These are phyloP conservation scores for Scaptodrosophila lebanonensis DNA, from an alignment of 1,140 invertebrate genomes.

Conservation along the genomic window DNA sequence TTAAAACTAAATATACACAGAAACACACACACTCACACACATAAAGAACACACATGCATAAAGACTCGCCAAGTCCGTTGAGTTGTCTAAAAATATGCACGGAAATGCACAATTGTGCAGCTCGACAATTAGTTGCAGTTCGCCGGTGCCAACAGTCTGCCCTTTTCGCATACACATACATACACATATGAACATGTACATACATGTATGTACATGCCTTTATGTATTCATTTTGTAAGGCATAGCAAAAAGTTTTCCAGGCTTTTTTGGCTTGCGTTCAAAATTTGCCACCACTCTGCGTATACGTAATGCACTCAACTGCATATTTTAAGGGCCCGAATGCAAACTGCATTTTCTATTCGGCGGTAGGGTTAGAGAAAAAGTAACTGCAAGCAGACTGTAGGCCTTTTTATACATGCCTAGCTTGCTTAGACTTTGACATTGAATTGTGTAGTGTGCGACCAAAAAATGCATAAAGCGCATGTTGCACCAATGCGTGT, in stretches of 20 bases:
- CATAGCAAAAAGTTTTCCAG: no score
- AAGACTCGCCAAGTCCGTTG: conserved; percentile 3
- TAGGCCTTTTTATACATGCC: no score
- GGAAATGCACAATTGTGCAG: conserved; percentile 77
- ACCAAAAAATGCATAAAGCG: conserved; percentile 41
- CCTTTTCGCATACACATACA: no score
- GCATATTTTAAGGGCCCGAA: no score
- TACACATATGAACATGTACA: no score
- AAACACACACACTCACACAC: no score
- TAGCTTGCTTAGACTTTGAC: conserved; percentile 48
- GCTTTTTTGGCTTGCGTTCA: conserved; percentile 71
- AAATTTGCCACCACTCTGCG: conserved; percentile 53
- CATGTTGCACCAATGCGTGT: conserved; percentile 73
- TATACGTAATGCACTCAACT: conserved; percentile 53
- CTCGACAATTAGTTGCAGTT: conserved; percentile 71
- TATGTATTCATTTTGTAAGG: no score
- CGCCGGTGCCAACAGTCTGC: background rate
- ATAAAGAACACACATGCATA: conserved; percentile 12
- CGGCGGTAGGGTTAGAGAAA: no score
- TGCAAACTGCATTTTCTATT: no score
- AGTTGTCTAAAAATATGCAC: conserved; percentile 66
- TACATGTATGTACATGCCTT: no score
- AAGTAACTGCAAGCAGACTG: no score
- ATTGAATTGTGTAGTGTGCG: conserved; percentile 56
- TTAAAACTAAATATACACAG: conserved; percentile 75